Evolutionary conservation across 2,797 vertebrate species (phyloP).

Genomic region (Phoeniculus purpureus): DNA sequence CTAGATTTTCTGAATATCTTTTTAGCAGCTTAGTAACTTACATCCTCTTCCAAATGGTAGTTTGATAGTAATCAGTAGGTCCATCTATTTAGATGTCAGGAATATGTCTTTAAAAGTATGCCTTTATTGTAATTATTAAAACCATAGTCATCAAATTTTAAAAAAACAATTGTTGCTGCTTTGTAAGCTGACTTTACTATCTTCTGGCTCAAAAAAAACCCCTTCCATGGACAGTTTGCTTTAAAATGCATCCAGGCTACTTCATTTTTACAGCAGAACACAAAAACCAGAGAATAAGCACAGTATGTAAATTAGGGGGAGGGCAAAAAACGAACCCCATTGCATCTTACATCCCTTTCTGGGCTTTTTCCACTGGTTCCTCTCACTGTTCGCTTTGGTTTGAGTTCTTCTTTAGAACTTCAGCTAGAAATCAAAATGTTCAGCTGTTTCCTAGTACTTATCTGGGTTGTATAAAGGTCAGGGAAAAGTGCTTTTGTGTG

Average conservation of each 20-base stretch:
- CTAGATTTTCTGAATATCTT: constrained; percentile 50
- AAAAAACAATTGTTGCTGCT: not conserved
- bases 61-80: not conserved
- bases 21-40: constrained; percentile 7
- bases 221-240: not conserved
- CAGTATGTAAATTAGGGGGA: not conserved
- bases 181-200: not conserved
- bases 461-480: not conserved
- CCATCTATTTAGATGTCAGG: not conserved
- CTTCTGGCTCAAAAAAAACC: not conserved
- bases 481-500: not conserved
- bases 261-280: not conserved
- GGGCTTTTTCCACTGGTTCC: not conserved
- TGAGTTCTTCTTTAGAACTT: not conserved
- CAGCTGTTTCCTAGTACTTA: not conserved
- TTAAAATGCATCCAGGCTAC: not conserved
- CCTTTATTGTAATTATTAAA: not conserved
- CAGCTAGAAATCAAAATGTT: not conserved
- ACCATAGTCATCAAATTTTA: not conserved
- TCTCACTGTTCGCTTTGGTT: not conserved
- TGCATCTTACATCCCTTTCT: not conserved
- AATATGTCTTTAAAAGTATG: not conserved
- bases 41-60: not conserved
- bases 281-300: not conserved
- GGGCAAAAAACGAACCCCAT: too few relatives aligned